A percentile compares a stretch with the other conserved stretches of the same genome.
Conservation (phyloP, 2,113 vertebrate genomes). For the Cyrtonyx montezumae region DNA sequence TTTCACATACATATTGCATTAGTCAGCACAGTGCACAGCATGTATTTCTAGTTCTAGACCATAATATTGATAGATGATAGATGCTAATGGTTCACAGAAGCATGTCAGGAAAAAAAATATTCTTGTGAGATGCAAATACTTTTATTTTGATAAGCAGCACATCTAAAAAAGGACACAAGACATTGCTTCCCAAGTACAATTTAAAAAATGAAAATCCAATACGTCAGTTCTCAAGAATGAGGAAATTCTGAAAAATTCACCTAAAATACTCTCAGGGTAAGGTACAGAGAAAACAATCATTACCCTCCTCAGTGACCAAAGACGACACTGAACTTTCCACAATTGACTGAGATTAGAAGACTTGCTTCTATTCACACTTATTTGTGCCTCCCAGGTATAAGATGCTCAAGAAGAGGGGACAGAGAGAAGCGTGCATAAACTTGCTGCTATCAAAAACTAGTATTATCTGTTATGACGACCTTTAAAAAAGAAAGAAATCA, state of each 20-base stretch:
- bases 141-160: not conserved
- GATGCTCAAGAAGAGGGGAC: not conserved
- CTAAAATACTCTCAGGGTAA: not conserved
- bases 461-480: not conserved
- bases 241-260: not conserved
- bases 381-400: constrained; percentile 8
- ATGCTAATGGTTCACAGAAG: not conserved
- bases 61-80: not conserved
- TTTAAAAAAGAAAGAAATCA: not conserved
- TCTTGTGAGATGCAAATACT: not conserved
- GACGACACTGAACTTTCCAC: not conserved
- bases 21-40: not conserved
- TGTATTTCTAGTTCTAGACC: not conserved
- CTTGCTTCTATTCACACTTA: not conserved
- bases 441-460: not conserved
- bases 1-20: not conserved
- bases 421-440: not conserved
- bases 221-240: not conserved
- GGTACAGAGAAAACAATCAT: not conserved
- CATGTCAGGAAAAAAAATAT: fast-evolving
- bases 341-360: not conserved
- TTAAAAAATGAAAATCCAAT: not conserved
- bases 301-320: not conserved
- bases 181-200: not conserved
- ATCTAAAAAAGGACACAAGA: not conserved